A percentile compares a stretch with the other conserved stretches of the same genome.
These are phyloP conservation scores for Morpho achilles DNA, from an alignment of 2,888 invertebrate genomes.

Conservation along the genomic window DNA sequence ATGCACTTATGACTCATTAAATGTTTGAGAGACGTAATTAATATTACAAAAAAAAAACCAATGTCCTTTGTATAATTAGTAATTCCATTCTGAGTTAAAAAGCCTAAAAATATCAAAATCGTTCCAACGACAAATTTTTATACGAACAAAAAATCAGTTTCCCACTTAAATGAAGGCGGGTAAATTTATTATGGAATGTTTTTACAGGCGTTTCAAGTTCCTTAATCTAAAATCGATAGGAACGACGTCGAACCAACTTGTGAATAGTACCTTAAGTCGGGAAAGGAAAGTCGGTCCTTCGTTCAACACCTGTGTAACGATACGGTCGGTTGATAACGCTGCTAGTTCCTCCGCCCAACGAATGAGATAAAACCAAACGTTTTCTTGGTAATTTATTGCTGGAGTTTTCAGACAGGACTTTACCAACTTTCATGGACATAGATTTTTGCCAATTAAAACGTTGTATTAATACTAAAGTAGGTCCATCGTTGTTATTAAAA, in stretches of 20 bases:
- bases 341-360: conserved; percentile 42
- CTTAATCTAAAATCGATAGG: conserved; percentile 77
- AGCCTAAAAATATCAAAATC: not conserved
- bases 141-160: conserved; percentile 26
- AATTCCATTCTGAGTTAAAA: too few relatives aligned
- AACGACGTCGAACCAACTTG: conserved; percentile 69
- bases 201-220: conserved; percentile 69
- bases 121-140: conserved; percentile 11
- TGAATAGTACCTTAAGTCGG: conserved; percentile 69
- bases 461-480: too few relatives aligned
- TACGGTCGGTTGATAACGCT: conserved; percentile 61
- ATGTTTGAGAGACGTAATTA: too few relatives aligned
- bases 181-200: conserved; percentile 71
- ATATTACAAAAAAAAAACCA: too few relatives aligned
- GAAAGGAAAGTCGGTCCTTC: conserved; percentile 65
- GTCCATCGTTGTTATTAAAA: too few relatives aligned
- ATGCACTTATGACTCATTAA: too few relatives aligned
- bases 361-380: conserved; percentile 53
- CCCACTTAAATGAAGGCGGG: conserved; percentile 36
- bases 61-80: too few relatives aligned
- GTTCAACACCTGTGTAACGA: conserved; percentile 68
- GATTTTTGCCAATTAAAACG: conserved; percentile 12
- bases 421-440: conserved; percentile 11
- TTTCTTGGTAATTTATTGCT: conserved; percentile 32
- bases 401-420: conserved; percentile 20